Evolutionary conservation across 1,140 invertebrate species (phyloP).

Genomic region (Calliopsis andreniformis): DNA sequence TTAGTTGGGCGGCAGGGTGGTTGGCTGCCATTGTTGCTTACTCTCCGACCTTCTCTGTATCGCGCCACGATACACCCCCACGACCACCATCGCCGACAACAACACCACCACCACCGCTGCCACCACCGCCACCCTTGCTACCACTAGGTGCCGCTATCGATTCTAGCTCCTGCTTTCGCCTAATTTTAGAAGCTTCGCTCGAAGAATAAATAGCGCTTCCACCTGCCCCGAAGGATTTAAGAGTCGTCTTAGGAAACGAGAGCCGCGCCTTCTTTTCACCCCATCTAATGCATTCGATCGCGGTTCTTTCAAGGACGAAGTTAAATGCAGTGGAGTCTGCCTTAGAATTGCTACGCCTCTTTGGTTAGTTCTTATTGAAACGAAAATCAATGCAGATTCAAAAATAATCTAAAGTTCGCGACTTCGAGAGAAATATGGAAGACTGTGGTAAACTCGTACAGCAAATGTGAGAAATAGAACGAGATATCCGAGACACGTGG

Average conservation of each 20-base stretch:
- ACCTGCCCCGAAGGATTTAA: constrained; percentile 15
- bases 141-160: constrained; percentile 70
- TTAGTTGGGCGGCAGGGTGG: constrained; percentile 75
- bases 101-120: constrained; percentile 53
- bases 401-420: no score
- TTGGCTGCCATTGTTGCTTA: constrained; percentile 68
- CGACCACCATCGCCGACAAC: constrained; percentile 35
- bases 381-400: no score
- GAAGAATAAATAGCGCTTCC: constrained; percentile 60
- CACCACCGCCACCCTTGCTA: constrained; percentile 18
- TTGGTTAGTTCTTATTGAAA: no score
- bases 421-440: no score
- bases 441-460: no score
- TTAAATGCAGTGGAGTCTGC: no score
- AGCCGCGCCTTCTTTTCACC: not conserved
- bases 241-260: not conserved
- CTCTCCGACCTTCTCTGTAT: constrained; percentile 67
- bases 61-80: constrained; percentile 57
- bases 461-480: no score
- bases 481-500: no score
- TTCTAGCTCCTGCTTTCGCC: constrained; percentile 75
- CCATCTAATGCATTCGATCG: constrained; percentile 13
- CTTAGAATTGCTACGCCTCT: no score
- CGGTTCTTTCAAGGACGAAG: no score
- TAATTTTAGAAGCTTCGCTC: constrained; percentile 71